Conservation (phyloP, 2,113 vertebrate species). For the Larimichthys crocea region DNA sequence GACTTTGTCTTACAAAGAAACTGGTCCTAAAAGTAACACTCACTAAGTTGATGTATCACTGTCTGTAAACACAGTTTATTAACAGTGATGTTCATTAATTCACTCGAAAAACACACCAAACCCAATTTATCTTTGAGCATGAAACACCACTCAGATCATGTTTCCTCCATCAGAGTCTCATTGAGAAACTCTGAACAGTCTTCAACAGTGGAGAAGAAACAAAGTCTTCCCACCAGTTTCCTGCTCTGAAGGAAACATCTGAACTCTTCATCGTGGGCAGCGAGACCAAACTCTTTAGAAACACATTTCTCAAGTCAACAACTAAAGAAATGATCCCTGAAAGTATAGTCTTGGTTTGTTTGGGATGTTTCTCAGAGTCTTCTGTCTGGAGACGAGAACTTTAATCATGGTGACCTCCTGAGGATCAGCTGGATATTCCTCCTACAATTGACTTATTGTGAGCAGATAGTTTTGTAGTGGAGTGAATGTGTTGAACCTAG, state of each 20-base stretch:
- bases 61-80: too few species aligned
- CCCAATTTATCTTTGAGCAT: too few species aligned
- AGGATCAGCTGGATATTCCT: not conserved
- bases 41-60: too few species aligned
- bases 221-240: constrained; percentile 48
- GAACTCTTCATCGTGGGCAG: constrained; percentile 46
- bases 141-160: constrained; percentile 47
- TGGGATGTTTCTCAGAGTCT: not conserved
- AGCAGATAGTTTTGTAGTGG: too few species aligned
- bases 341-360: constrained; percentile 58
- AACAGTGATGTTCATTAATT: too few species aligned
- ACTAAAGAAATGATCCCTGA: constrained; percentile 71
- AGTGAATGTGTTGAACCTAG: too few species aligned
- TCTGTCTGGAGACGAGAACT: not conserved
- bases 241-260: constrained; percentile 55
- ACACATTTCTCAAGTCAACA: constrained; percentile 53
- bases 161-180: constrained; percentile 14
- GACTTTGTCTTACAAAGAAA: too few species aligned
- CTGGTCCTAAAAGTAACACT: too few species aligned
- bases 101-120: too few species aligned
- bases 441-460: too few species aligned
- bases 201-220: constrained; percentile 40
- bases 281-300: constrained; percentile 60
- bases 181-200: constrained; percentile 31
- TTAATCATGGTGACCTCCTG: not conserved